Base-by-base conservation (phyloP, 2,888 invertebrate species). In the Trachelus iudaicus region DNA sequence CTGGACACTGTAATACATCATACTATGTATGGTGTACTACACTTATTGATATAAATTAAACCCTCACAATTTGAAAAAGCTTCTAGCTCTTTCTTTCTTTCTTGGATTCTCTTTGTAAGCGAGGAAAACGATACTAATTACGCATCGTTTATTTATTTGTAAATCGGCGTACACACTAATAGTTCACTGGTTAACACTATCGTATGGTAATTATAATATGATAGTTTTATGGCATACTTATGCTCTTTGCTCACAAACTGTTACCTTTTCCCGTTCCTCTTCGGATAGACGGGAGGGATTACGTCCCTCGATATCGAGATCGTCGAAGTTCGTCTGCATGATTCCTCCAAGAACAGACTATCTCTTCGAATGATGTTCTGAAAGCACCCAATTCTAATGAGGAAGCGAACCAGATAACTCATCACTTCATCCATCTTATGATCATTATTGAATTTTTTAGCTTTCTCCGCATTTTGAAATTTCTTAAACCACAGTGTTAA, bases 241-340 rank as follows among this genome's bases (percentile, higher is more conserved):
- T 34, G 34, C 30, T 71, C 30, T 71, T 23, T 2, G 71, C 0
- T 34, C 11, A 33, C 34, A 71, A 71, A 71, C 34, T 34, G 77
- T 90, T 91, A 91, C 91, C 91, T 91, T 91, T 87, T 91, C 91
- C 77, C 88, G 87, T 77, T 90, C 90, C 83, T 89, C 90, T 87
- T 89, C 91, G 6, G 90, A 88, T 79, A 90, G 84, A 78, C 89
- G 90, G 77, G 89, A 88, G 79, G 91, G 90, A 85, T 89, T 90
- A 56, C 91, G 88, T 82, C 91, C 91, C 87, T 91, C 91, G 80
- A 91, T 91, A 83, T 91, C 91, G 75, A 91, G 91, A 85, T 91
- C 91, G 69, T 91, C 91, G 81, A 91, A 91, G 84, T 91, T 91
- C 56, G 56, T 56, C 87, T 91, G 91, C 91, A 91, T 91, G 76